Base-by-base conservation (phyloP, 1,140 invertebrate species). In the Aphelinus atriplicis region DNA sequence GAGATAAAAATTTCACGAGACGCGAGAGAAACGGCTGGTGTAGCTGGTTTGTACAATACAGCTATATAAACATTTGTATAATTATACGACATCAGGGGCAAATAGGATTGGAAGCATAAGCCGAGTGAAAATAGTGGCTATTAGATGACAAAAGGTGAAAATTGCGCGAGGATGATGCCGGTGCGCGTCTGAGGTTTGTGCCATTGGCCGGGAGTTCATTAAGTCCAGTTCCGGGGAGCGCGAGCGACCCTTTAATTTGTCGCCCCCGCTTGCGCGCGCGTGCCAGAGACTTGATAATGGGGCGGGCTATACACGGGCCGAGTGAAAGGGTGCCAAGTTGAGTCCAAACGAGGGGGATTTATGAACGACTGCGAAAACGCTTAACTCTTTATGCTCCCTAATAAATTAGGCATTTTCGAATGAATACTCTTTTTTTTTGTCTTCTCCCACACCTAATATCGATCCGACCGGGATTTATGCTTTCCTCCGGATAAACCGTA, bases 241-340 rank as follows among this genome's bases (percentile, higher is more conserved):
- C n/a, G 50, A 47, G 1, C 68, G 68, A 65, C 61, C 68, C 56
- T 75, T 75, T 75, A 75, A 75, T 75, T 75, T 75, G 60, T 71
- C 68, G 62, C 61, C 26, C 57, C 58, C 73, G 72, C 50, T 26
- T n/a, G 7, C 26, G 3, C 7, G 7, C 3, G n/a, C 42, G 72
- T 47, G 46, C 1, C 48, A 5, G 61, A 48, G 50, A 74, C 61
- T 66, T 64, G 73, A 75, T 75, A 75, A 75, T 75, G 68, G 73
- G 62, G 61, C 60, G 55, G 66, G 43, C 56, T 56, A 58, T 48
- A 58, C 53, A 70, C 46, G 60, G 26, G 2, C 10, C 51, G 55
- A 57, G 61, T 64, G 73, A 70, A 64, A 70, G 42, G 56, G 73
- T 50, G 48, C 6, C 10, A 47, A 64, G 10, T 26, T 26, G 26